Conservation (phyloP, 2,888 invertebrate genomes). For the Ophioninae sp. region DNA sequence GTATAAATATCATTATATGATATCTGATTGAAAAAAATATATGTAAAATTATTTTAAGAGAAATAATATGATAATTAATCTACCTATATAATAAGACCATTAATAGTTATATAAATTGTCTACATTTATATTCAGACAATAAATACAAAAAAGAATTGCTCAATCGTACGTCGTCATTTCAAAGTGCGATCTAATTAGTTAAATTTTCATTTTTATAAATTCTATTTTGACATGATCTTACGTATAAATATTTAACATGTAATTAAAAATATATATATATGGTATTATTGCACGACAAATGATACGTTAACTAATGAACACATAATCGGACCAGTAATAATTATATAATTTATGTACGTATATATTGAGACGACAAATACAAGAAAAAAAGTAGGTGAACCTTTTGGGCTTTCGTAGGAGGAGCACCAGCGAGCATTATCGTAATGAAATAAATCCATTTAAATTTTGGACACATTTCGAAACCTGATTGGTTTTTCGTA, state of each 20-base stretch:
- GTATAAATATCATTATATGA: neutral
- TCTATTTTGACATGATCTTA: neutral
- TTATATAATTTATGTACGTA: neutral
- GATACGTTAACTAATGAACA: neutral
- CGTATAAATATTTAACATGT: neutral
- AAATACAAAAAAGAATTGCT: neutral
- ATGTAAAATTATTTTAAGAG: neutral
- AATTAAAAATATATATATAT: neutral
- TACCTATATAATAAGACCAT: too few relatives aligned
- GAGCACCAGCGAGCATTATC: slow-evolving; percentile 30
- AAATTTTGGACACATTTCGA: neutral
- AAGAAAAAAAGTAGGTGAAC: slow-evolving; percentile 15
- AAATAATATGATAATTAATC: neutral
- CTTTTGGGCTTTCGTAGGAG: slow-evolving; percentile 39
- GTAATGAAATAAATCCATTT: slow-evolving; percentile 31
- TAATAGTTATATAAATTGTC: neutral
- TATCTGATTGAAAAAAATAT: neutral
- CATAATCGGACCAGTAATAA: neutral
- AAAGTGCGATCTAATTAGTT: too few relatives aligned
- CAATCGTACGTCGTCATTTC: too few relatives aligned
- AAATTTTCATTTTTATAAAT: neutral
- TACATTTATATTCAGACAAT: neutral
- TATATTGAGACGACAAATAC: neutral
- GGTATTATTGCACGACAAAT: neutral
- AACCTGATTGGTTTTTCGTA: neutral